These are phyloP conservation scores for Calephelis nemesis DNA, from an alignment of 1,140 invertebrate species.

Conservation along the genomic window DNA sequence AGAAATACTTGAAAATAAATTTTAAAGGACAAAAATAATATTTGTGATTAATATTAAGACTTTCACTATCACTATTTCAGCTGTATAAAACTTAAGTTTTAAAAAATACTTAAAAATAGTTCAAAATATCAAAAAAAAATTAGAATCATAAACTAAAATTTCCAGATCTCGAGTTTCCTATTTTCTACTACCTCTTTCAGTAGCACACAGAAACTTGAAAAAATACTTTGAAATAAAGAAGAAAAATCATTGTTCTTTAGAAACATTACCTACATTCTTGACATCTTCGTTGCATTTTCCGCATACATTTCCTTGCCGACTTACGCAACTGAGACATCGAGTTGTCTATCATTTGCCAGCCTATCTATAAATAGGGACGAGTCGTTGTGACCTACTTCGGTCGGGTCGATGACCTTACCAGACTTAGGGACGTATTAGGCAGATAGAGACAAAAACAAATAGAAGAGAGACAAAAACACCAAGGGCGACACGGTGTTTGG, in stretches of 20 bases:
- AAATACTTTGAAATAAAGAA: neutral
- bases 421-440: constrained; percentile 23
- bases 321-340: constrained; percentile 19
- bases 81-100: too few species aligned
- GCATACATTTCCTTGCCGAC: neutral
- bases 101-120: too few species aligned
- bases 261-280: constrained; percentile 7
- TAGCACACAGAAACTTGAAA: too few species aligned
- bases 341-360: constrained; percentile 20
- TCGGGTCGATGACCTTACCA: constrained; percentile 27
- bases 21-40: too few species aligned
- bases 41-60: too few species aligned
- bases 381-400: constrained; percentile 29
- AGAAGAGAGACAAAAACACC: constrained; percentile 21
- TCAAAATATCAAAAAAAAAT: too few species aligned
- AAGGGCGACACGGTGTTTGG: constrained; percentile 21
- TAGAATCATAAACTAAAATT: too few species aligned
- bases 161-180: too few species aligned
- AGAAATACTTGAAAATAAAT: too few species aligned
- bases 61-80: too few species aligned
- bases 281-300: neutral
- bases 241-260: neutral
- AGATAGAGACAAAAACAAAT: constrained; percentile 22
- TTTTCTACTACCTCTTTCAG: too few species aligned
- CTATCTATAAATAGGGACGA: constrained; percentile 25